A percentile compares a stretch with the other conserved stretches of the same genome.
These are phyloP conservation scores for Neoscelio sp. DNA, from an alignment of 2,888 invertebrate species.

Conservation along the genomic window DNA sequence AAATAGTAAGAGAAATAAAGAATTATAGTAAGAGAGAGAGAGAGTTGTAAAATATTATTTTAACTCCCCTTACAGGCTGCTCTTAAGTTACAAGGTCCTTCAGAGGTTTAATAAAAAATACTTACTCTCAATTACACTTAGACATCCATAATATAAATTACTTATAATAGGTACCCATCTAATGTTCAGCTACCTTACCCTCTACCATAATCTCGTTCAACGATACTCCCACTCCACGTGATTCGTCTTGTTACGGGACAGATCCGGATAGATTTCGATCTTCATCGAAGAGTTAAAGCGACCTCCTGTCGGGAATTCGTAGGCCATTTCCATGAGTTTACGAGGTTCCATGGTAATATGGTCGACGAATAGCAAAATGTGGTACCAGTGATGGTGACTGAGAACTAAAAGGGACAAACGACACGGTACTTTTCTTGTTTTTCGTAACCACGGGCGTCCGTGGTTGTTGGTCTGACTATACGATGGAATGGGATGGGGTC, in stretches of 20 bases:
- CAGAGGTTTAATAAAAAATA: too few relatives aligned
- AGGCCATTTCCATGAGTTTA: conserved; percentile 55
- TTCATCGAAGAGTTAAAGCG: conserved; percentile 20
- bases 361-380: conserved; percentile 60
- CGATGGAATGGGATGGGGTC: conserved; percentile 21
- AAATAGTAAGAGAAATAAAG: too few relatives aligned
- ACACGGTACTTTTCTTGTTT: conserved; percentile 61
- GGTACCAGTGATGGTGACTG: conserved; percentile 59
- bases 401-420: conserved; percentile 59
- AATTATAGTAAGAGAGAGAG: too few relatives aligned
- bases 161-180: too few relatives aligned
- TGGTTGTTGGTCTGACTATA: conserved; percentile 34
- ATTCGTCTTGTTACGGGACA: background rate
- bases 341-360: conserved; percentile 56
- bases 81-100: too few relatives aligned
- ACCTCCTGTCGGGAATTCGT: conserved; percentile 54
- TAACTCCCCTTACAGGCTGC: too few relatives aligned
- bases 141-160: too few relatives aligned
- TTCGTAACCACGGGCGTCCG: conserved; percentile 66
- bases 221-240: background rate
- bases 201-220: too few relatives aligned
- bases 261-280: conserved; percentile 20
- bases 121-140: too few relatives aligned
- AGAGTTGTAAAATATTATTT: too few relatives aligned
- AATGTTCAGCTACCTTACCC: too few relatives aligned